Base-by-base conservation (phyloP, 2,888 invertebrate genomes). In the Spicauda simplicius region DNA sequence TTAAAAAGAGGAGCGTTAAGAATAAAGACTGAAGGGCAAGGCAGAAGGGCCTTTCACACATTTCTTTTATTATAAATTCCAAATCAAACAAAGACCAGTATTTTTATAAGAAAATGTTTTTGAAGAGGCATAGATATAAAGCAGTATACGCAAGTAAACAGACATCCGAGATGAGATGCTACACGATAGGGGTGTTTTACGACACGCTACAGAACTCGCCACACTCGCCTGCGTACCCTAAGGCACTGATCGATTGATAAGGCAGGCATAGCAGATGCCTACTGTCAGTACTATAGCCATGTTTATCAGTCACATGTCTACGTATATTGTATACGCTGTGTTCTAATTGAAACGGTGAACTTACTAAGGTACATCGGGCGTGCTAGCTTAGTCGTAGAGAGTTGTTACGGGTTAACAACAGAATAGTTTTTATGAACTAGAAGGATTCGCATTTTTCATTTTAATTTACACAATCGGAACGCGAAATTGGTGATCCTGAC, bases 191-290 rank as follows among this genome's bases (percentile, higher is more conserved):
- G 20, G 19, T 58, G 45, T 58, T 58, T 45, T 45, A 45, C 58
- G 58, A 20, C 41, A 45, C 19, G 6, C 2, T 7, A 0, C 41
- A 20, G 10, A 37, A 37, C 57, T 14, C 45, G 25, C 45, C 45
- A 20, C 58, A 20, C 58, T 45, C n/a, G 14, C 41, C 45, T 45
- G 45, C 58, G 41, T 58, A 20, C 58, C 58, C 45, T 30, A 58
- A 41, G 45, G 58, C 45, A 45, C 45, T 58, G 58, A 58, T 58
- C 45, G 58, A 58, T 58, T 58, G 58, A 58, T 58, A 58, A 55
- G 55, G 30, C n/a, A 30, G 55, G 30, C 30, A 11, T 41, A 14
- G 41, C 25, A 25, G 25, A 25, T 41, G 14, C 41, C 41, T 41
- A 41, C 41, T 14, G 10, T 14, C 41, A 14, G 14, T 41, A 14